These are phyloP conservation scores for Anguilla pacifica DNA, from an alignment of 2,797 vertebrate genomes.

Conservation along the genomic window DNA sequence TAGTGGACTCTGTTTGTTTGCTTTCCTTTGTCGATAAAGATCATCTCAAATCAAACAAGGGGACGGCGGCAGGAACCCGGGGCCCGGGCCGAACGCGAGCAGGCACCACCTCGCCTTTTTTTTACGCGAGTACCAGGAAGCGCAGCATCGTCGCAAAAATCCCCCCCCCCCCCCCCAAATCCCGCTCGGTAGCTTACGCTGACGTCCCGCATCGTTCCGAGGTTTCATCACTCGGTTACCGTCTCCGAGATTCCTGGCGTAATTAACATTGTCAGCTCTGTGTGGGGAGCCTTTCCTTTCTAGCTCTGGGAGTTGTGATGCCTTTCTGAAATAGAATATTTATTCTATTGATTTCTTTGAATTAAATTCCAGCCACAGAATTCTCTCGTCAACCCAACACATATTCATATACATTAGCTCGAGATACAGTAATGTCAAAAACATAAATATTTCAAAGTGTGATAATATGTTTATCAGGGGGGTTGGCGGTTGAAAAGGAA, in stretches of 20 bases:
- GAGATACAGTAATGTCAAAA: conserved; percentile 55
- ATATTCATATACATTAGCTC: conserved; percentile 43
- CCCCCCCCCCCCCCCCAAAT: background rate
- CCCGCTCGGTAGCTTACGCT: background rate
- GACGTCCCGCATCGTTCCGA: background rate
- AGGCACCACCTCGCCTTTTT: background rate
- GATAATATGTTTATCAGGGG: conserved; percentile 62
- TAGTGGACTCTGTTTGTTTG: conserved; percentile 62
- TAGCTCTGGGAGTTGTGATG: conserved; percentile 47
- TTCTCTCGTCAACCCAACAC: conserved; percentile 41
- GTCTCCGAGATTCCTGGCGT: conserved; percentile 48
- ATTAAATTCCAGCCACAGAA: conserved; percentile 58
- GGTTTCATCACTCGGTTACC: conserved; percentile 36
- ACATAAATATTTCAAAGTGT: conserved; percentile 68
- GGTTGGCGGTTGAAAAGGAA: conserved; percentile 38
- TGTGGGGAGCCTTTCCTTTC: conserved; percentile 43
- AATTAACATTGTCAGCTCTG: conserved; percentile 64
- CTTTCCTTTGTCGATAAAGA: conserved; percentile 66
- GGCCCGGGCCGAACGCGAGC: background rate
- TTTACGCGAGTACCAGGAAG: background rate
- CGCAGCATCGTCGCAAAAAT: background rate
- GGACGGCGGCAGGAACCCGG: conserved; percentile 61
- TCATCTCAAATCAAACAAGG: conserved; percentile 71
- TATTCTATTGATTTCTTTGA: conserved; percentile 69
- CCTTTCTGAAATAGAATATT: conserved; percentile 65